Evolutionary conservation across 1,140 invertebrate genomes (phyloP).

Genomic region (Listronotus oregonensis): DNA sequence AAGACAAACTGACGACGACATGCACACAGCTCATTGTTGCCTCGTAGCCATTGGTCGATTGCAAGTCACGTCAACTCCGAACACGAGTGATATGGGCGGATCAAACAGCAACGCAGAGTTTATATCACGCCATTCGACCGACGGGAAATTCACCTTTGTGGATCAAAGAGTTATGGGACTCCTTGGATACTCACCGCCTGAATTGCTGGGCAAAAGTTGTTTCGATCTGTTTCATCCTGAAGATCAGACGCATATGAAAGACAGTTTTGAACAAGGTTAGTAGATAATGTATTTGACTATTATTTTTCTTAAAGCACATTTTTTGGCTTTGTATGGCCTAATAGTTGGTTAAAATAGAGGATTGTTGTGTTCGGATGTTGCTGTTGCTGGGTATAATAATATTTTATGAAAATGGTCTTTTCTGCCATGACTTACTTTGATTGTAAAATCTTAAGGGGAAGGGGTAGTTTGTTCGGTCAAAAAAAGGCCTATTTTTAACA

Average conservation of each 20-base stretch:
- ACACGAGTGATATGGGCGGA: constrained; percentile 84
- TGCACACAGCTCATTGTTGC: constrained; percentile 84
- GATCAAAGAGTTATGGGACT: constrained; percentile 92
- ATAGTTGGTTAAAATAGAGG: no score
- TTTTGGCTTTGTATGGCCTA: not conserved
- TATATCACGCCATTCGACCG: constrained; percentile 91
- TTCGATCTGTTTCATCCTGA: constrained; percentile 97
- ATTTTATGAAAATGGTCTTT: no score
- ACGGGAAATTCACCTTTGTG: constrained; percentile 97
- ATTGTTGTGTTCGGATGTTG: no score
- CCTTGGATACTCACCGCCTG: constrained; percentile 90
- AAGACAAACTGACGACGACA: constrained; percentile 77
- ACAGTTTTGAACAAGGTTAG: constrained; percentile 94
- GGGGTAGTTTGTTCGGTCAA: no score
- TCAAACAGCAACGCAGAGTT: constrained; percentile 89
- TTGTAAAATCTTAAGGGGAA: no score
- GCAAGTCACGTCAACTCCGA: constrained; percentile 92
- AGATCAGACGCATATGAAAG: constrained; percentile 94
- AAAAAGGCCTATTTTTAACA: no score
- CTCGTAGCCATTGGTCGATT: constrained; percentile 96
- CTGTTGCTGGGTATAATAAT: no score
- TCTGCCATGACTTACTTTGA: no score
- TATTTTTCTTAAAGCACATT: not conserved
- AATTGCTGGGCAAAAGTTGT: constrained; percentile 91
- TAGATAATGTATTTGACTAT: not conserved